These are phyloP conservation scores for Holocentrus rufus DNA, from an alignment of 2,797 vertebrate species.

Conservation along the genomic window DNA sequence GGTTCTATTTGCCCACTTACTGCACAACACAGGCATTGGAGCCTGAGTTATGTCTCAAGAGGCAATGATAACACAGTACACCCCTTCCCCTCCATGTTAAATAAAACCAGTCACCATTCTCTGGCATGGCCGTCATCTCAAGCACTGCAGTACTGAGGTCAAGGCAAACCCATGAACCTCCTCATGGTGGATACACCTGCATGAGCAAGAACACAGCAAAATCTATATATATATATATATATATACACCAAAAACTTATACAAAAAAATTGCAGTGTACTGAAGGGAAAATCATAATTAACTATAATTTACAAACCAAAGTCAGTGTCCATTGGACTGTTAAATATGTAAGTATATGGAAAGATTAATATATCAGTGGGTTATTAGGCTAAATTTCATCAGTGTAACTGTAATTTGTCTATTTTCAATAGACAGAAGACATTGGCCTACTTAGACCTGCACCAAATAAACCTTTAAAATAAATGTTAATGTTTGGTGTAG, in stretches of 20 bases:
- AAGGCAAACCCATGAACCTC: background rate
- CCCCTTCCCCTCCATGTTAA: background rate
- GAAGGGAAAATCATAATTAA: too few relatives aligned
- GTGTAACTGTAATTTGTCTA: too few relatives aligned
- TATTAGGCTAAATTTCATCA: too few relatives aligned
- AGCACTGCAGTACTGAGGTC: background rate
- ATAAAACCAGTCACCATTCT: constrained; percentile 26
- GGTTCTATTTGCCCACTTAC: constrained; percentile 68
- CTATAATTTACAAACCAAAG: constrained; percentile 3
- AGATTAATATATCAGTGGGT: too few relatives aligned
- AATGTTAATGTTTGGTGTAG: too few relatives aligned
- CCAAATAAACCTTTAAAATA: too few relatives aligned
- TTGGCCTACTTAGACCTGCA: too few relatives aligned
- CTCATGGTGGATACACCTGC: constrained; percentile 14
- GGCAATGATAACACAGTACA: constrained; percentile 41
- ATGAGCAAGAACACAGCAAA: constrained; percentile 3
- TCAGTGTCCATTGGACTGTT: background rate
- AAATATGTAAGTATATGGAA: too few relatives aligned
- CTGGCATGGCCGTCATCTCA: background rate
- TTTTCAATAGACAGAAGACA: too few relatives aligned
- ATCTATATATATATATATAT: too few relatives aligned
- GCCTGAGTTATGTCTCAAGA: constrained; percentile 71
- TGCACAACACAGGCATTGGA: constrained; percentile 69
- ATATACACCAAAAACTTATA: too few relatives aligned
- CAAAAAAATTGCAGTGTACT: too few relatives aligned